phyloP scores from a whole-genome alignment of 2,113 vertebrate genomes.

The Zingel zingel region DNA sequence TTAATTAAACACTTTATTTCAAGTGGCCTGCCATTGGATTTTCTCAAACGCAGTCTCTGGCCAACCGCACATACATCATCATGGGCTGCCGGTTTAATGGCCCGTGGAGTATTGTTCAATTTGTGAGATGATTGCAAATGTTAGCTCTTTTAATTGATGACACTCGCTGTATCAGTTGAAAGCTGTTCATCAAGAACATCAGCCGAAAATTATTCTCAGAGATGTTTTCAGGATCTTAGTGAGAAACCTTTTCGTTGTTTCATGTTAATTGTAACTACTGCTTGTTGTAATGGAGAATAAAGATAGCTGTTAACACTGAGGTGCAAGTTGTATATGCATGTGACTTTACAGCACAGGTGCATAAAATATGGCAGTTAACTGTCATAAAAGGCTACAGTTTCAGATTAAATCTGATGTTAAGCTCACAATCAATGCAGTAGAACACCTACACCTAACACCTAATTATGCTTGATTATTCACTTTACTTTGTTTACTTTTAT shows the following conservation, averaged over 20 bases:
- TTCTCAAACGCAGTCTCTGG: conserved; percentile 64
- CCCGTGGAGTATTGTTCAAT: conserved; percentile 63
- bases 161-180: conserved; percentile 35
- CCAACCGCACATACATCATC: conserved; percentile 63
- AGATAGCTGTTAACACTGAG: not conserved
- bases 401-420: not conserved
- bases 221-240: not conserved
- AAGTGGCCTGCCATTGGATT: conserved; percentile 71
- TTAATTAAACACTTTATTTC: conserved; percentile 83
- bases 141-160: conserved; percentile 59
- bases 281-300: not conserved
- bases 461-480: not conserved
- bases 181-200: conserved; percentile 34
- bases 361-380: not conserved
- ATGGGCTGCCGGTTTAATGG: conserved; percentile 49
- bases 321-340: not conserved
- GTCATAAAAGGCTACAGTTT: not conserved
- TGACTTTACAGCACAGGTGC: not conserved
- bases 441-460: not conserved
- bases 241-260: not conserved
- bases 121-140: conserved; percentile 66
- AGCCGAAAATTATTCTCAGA: not conserved
- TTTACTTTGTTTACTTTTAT: not conserved
- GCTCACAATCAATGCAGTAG: not conserved
- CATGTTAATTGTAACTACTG: not conserved